Evolutionary conservation across 2,113 vertebrate species (phyloP).

Genomic region (Ctenodactylus gundi): DNA sequence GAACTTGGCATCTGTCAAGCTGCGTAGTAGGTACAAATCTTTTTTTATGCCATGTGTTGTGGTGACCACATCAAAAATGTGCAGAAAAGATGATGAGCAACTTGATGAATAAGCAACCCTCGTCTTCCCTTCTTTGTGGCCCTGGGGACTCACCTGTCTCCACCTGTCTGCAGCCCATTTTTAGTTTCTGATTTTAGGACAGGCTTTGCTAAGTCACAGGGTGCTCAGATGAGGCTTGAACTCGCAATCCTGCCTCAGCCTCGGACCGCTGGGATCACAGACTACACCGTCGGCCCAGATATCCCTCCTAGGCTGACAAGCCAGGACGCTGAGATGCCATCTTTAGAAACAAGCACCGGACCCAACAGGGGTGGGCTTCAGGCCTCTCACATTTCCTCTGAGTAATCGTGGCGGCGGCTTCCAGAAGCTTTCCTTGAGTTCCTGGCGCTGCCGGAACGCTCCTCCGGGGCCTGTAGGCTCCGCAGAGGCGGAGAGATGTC

Average conservation of each 20-base stretch:
- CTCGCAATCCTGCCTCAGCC: too few relatives aligned
- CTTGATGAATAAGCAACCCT: not conserved
- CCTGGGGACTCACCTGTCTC: too few relatives aligned
- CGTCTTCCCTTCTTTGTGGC: too few relatives aligned
- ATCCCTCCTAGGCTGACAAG: too few relatives aligned
- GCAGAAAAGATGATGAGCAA: not conserved
- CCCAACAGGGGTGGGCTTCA: not conserved
- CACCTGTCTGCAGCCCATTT: too few relatives aligned
- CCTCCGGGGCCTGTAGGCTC: not conserved
- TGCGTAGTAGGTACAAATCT: not conserved
- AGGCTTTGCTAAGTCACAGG: too few relatives aligned
- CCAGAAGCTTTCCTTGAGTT: not conserved
- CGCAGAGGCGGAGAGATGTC: too few relatives aligned
- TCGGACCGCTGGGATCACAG: too few relatives aligned
- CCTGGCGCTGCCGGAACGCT: too few relatives aligned
- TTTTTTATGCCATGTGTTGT: not conserved
- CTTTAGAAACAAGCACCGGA: not conserved
- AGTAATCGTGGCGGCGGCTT: not conserved
- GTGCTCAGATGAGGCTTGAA: too few relatives aligned
- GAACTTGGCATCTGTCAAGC: not conserved
- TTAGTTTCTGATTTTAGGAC: too few relatives aligned
- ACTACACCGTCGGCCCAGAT: too few relatives aligned
- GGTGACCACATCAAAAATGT: not conserved
- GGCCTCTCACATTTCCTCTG: not conserved
- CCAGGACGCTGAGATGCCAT: not conserved